These are phyloP conservation scores for Potamilus streckersoni DNA, from an alignment of 1,140 invertebrate genomes.

Conservation along the genomic window DNA sequence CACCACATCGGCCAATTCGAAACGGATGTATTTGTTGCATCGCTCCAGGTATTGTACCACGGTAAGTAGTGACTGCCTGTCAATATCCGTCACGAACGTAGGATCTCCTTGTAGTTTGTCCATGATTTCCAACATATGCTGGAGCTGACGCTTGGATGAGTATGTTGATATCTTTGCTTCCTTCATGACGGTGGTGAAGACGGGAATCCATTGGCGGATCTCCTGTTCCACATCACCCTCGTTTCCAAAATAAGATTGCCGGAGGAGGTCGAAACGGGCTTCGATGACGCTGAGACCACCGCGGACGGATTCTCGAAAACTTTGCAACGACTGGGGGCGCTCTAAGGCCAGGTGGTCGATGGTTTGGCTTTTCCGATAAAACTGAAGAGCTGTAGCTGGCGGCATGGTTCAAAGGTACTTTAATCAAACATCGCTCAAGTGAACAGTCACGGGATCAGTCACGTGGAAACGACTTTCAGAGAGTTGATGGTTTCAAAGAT, in stretches of 20 bases:
- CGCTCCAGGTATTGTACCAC: constrained; percentile 33
- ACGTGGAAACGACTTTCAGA: too few species aligned
- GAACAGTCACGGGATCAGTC: too few species aligned
- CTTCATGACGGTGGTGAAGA: constrained; percentile 20
- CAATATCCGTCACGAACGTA: constrained; percentile 13
- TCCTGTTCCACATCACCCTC: constrained; percentile 33
- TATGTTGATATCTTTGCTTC: constrained; percentile 21
- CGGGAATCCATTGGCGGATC: constrained; percentile 28
- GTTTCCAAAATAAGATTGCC: constrained; percentile 40
- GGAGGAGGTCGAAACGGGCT: constrained; percentile 31
- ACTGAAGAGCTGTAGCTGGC: constrained; percentile 41
- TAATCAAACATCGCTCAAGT: too few species aligned
- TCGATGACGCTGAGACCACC: constrained; percentile 33
- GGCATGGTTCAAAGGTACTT: constrained; percentile 19
- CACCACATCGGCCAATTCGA: constrained; percentile 40
- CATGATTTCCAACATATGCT: constrained; percentile 11
- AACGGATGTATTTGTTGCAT: constrained; percentile 24
- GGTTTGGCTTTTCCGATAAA: constrained; percentile 49
- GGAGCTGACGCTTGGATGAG: constrained; percentile 25
- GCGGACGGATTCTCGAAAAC: constrained; percentile 38
- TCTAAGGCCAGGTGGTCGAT: constrained; percentile 38
- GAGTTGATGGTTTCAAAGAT: too few species aligned
- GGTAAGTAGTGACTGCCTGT: constrained; percentile 16
- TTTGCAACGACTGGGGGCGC: constrained; percentile 43
- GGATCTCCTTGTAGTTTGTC: constrained; percentile 12